phyloP scores from a whole-genome alignment of 2,113 vertebrate genomes.

The Cisticola juncidis region DNA sequence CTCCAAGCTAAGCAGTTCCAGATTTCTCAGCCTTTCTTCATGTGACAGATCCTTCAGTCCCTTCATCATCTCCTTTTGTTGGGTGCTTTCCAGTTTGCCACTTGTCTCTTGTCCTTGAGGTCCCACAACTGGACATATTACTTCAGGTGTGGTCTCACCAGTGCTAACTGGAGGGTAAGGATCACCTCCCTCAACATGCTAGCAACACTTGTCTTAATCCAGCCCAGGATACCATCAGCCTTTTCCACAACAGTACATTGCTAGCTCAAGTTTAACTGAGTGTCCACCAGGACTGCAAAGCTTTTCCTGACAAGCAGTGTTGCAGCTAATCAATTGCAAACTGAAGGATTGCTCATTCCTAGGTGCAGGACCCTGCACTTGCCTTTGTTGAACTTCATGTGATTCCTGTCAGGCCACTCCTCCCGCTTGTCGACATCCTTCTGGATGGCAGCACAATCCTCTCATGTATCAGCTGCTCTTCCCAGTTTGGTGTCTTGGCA shows the following conservation, averaged over 20 bases:
- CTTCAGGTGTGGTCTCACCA: background rate
- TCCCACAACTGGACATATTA: background rate
- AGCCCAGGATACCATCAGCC: background rate
- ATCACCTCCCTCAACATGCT: background rate
- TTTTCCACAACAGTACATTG: background rate
- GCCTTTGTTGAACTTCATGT: background rate
- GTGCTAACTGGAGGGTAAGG: background rate
- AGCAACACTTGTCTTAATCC: background rate
- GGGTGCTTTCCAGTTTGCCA: background rate
- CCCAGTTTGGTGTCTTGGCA: background rate
- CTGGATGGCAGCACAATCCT: background rate
- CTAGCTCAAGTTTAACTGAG: background rate
- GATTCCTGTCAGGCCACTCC: background rate
- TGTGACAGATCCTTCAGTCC: background rate
- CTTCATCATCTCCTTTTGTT: background rate
- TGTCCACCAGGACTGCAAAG: fast-evolving
- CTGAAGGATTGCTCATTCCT: background rate
- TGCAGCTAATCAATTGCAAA: background rate
- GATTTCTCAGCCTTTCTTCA: background rate
- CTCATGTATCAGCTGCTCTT: background rate
- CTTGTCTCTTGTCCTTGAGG: background rate
- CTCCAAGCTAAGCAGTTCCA: background rate
- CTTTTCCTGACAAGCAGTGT: background rate
- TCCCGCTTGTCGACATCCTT: background rate
- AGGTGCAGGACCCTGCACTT: background rate